Evolutionary conservation across 2,888 invertebrate species (phyloP), one percentile per base, ranked within the genome.

Genomic region (Macaria notata): DNA sequence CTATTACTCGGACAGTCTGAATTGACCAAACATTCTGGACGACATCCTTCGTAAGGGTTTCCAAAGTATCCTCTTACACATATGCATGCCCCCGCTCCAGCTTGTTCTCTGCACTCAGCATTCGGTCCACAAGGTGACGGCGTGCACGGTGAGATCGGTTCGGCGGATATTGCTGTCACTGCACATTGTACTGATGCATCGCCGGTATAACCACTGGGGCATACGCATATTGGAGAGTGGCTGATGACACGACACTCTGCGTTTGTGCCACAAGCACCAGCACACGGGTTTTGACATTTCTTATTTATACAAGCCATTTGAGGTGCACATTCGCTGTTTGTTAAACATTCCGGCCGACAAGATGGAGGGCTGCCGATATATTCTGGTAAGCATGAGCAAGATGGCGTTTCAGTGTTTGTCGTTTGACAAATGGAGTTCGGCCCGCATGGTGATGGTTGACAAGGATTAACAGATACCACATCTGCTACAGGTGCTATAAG

Each of bases 1-100:
- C 86, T 93, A 66, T 94, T 93, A 50, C 95, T 93, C 0, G 94
- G 84, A 77, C 96, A 96, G 73, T 96, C 96, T 0, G 94, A 93
- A 78, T 95, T 95, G 0, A 94, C 84, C 4, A 94, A 86, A 76
- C 96, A 96, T 86, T 96, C 95, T 31, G 95, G 95, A 59, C 94
- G 92, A 75, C 96, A 96, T 45, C 94, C 94, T 83, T 95, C 94
- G 67, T 96, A 95, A n/a, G 96, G 96, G 83, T 96, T 95, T 61
- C 96, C 96, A 63, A 94, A 93, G 72, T 94, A 95, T 46, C 95
- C 95, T 3, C 92, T 88, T 19, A 94, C 80, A 73, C 96, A 96
- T 54, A 93, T 88, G 74, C 96, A 96, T 4, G 95, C 90, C 58
- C 94, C 94, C 30, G 93, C 93, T 54, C 87, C 91, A 31, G 86